These are phyloP conservation scores for Lophotriccus pileatus DNA, from an alignment of 2,797 vertebrate genomes.

Conservation along the genomic window DNA sequence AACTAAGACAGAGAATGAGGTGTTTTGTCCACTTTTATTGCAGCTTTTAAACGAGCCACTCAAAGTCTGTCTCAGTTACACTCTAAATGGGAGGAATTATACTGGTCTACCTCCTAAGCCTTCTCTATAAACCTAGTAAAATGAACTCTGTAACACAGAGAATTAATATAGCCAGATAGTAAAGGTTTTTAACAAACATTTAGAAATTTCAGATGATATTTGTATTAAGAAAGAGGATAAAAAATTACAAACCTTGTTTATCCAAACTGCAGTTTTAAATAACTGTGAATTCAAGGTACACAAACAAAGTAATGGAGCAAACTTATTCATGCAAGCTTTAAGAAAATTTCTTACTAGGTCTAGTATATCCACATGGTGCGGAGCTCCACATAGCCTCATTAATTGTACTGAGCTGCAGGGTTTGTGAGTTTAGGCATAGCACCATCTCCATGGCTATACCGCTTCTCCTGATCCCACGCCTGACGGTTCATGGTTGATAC, in stretches of 20 bases:
- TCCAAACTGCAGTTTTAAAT: not conserved
- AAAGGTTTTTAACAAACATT: not conserved
- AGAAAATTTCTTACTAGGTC: not conserved
- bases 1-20: not conserved
- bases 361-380: not conserved
- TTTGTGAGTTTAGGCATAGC: not conserved
- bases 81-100: not conserved
- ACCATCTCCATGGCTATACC: not conserved
- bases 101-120: not conserved
- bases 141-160: not conserved
- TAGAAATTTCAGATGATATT: not conserved
- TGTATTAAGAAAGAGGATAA: not conserved
- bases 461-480: not conserved
- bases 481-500: not conserved
- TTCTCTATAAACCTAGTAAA: not conserved
- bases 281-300: not conserved
- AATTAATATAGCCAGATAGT: not conserved
- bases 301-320: not conserved
- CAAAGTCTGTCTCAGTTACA: not conserved
- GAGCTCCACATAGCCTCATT: not conserved
- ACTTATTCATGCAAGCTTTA: not conserved
- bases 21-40: not conserved
- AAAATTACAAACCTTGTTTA: not conserved
- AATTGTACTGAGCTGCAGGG: not conserved
- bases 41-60: not conserved